A percentile compares a stretch with the other conserved stretches of the same genome.
These are phyloP conservation scores for Chaetoderma sp. DNA, from an alignment of 2,888 invertebrate species.

Conservation along the genomic window DNA sequence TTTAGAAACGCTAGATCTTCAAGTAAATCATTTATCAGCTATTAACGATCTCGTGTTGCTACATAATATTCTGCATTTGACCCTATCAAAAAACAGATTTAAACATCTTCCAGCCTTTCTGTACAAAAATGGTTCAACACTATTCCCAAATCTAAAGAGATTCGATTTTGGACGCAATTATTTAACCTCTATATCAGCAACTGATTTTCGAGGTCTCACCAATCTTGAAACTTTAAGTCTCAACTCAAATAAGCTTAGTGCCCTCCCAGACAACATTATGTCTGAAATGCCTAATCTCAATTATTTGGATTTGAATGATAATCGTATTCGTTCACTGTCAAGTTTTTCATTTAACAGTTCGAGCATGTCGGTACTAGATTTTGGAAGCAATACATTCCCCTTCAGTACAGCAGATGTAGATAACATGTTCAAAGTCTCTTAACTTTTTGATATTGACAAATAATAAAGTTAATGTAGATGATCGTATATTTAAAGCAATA, in stretches of 20 bases:
- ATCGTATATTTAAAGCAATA: too few species aligned
- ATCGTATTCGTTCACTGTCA: neutral
- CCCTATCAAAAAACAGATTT: too few species aligned
- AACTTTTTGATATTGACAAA: constrained; percentile 9
- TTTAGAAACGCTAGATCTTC: neutral
- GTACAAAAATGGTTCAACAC: too few species aligned
- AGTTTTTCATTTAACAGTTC: neutral
- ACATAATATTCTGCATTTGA: too few species aligned
- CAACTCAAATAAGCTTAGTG: neutral
- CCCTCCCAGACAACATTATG: neutral
- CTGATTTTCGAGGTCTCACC: neutral
- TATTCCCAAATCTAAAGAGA: neutral
- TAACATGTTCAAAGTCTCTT: constrained; percentile 17
- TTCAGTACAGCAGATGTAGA: neutral
- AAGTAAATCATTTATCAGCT: too few species aligned
- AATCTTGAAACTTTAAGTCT: neutral
- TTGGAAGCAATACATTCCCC: neutral
- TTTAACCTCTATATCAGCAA: neutral
- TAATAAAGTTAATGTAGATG: constrained; percentile 2
- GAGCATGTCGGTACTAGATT: neutral
- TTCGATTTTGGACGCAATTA: neutral
- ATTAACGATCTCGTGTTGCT: too few species aligned
- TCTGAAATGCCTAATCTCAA: neutral
- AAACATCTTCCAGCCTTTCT: too few species aligned
- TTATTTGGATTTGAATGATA: neutral